These are phyloP conservation scores for Orthosia gothica DNA, from an alignment of 2,888 invertebrate genomes.

Conservation along the genomic window DNA sequence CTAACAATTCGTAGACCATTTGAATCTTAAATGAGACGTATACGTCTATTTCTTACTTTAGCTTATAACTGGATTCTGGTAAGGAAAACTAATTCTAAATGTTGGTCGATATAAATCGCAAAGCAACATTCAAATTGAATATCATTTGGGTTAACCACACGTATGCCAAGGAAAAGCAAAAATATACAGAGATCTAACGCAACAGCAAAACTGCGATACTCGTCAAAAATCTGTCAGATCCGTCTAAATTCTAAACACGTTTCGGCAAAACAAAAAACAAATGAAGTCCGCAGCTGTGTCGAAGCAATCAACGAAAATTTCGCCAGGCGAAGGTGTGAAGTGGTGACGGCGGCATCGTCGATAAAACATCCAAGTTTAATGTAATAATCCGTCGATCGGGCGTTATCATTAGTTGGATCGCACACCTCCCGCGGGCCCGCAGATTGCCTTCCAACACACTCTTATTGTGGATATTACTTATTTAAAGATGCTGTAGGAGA, in stretches of 20 bases:
- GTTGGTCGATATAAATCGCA: conserved; percentile 3
- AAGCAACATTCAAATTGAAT: conserved; percentile 18
- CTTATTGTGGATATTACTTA: conserved; percentile 84
- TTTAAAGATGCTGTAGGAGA: conserved; percentile 57
- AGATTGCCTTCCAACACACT: conserved; percentile 85
- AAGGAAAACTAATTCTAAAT: conserved; percentile 38
- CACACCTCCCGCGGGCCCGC: conserved; percentile 88
- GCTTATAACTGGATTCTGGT: conserved; percentile 26
- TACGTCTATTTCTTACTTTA: conserved; percentile 46
- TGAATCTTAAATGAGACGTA: conserved; percentile 65
- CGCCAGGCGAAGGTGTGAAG: conserved; percentile 81
- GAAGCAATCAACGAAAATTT: conserved; percentile 74
- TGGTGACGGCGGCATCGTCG: conserved; percentile 74
- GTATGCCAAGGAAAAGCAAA: background rate
- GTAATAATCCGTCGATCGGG: conserved; percentile 90
- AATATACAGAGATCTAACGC: background rate
- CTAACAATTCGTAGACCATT: conserved; percentile 62
- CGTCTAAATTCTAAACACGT: conserved; percentile 28
- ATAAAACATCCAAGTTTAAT: conserved; percentile 87
- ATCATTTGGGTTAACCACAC: background rate
- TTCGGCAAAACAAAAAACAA: conserved; percentile 43
- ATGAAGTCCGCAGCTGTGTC: conserved; percentile 58
- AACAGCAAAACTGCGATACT: conserved; percentile 1
- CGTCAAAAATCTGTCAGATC: conserved; percentile 6
- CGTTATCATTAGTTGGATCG: conserved; percentile 89